phyloP scores from a whole-genome alignment of 1,140 invertebrate species.

The Mizuhopecten yessoensis region DNA sequence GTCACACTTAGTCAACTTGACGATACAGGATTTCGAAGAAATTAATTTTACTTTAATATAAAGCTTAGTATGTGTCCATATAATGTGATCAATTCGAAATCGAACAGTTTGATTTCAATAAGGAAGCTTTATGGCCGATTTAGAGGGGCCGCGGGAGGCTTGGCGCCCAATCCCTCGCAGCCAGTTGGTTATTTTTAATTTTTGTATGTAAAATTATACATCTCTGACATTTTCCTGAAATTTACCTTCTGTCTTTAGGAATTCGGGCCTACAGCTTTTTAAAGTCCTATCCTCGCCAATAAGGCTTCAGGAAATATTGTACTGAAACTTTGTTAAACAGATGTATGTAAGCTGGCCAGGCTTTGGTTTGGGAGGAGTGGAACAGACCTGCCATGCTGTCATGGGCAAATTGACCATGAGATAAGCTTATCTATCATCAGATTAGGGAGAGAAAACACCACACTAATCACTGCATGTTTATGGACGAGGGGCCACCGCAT shows the following conservation, averaged over 20 bases:
- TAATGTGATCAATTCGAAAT: conserved; percentile 12
- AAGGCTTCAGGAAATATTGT: not conserved
- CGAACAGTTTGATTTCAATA: not conserved
- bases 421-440: conserved; percentile 34
- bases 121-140: not conserved
- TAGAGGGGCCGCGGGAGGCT: not conserved
- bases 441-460: conserved; percentile 33
- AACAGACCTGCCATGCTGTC: conserved; percentile 9
- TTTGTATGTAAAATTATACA: not conserved
- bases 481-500: conserved; percentile 12
- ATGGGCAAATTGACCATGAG: conserved; percentile 31
- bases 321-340: not conserved
- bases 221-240: not conserved
- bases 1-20: not conserved
- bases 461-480: conserved; percentile 17
- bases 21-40: not conserved
- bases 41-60: not conserved
- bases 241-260: not conserved
- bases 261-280: not conserved
- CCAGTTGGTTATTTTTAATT: not conserved
- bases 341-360: not conserved
- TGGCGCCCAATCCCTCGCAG: not conserved
- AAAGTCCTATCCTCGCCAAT: not conserved
- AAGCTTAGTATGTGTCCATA: not conserved
- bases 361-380: not conserved